Percentiles rank a stretch among this genome's conserved stretches.
phyloP scores from a whole-genome alignment of 2,888 invertebrate genomes.

The Rhagonycha lutea region DNA sequence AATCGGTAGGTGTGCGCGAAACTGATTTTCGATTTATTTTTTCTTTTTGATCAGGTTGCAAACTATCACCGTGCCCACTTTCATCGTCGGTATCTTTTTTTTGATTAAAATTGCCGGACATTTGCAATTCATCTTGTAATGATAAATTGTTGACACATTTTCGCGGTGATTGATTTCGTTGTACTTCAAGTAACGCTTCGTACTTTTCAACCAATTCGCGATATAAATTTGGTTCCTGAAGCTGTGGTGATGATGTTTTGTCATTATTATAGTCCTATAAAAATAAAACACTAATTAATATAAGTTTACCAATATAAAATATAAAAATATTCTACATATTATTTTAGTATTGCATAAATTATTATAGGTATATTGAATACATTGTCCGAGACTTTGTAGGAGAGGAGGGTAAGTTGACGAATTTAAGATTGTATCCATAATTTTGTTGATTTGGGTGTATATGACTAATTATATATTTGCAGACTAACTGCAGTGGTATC shows the following conservation, averaged over 20 bases:
- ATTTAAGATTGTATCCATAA: no score
- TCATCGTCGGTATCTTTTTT: constrained; percentile 69
- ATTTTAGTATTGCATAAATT: no score
- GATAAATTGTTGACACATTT: constrained; percentile 54
- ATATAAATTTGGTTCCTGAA: constrained; percentile 68
- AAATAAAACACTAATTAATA: neutral
- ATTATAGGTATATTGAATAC: no score
- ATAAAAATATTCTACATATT: no score
- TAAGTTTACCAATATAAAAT: no score
- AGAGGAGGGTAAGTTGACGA: no score
- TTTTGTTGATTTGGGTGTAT: no score
- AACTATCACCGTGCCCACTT: constrained; percentile 63
- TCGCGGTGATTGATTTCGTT: constrained; percentile 57
- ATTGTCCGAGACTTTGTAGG: no score
- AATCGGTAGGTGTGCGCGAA: constrained; percentile 78
- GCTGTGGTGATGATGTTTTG: constrained; percentile 37
- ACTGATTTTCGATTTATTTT: constrained; percentile 56
- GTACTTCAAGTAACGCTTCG: constrained; percentile 79
- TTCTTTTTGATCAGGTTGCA: constrained; percentile 51
- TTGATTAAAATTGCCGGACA: constrained; percentile 73
- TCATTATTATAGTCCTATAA: constrained; percentile 37
- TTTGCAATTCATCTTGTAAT: constrained; percentile 75
- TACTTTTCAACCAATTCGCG: constrained; percentile 83
- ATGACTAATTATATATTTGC: no score
- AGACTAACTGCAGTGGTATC: no score